Evolutionary conservation across 2,113 vertebrate genomes (phyloP).

Genomic region (Xiphorhynchus elegans): DNA sequence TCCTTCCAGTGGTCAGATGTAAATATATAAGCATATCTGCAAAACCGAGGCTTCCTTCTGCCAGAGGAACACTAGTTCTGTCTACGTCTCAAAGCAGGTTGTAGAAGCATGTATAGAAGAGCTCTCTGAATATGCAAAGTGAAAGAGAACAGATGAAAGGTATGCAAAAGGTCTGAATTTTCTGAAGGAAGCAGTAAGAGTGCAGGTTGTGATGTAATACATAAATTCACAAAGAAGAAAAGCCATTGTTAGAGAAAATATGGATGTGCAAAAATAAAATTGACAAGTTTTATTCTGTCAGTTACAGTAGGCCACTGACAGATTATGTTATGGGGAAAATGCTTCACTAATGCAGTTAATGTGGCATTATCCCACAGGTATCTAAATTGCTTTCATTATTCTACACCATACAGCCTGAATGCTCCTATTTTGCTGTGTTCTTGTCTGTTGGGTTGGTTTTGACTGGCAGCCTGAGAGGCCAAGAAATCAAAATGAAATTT

Average conservation of each 20-base stretch:
- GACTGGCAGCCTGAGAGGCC: neutral
- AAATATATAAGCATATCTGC: neutral
- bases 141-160: neutral
- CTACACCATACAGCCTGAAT: neutral
- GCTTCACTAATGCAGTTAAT: constrained; percentile 33
- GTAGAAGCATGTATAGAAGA: neutral
- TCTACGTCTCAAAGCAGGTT: neutral
- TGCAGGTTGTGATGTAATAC: neutral
- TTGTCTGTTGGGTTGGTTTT: neutral
- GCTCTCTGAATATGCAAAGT: neutral
- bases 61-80: neutral
- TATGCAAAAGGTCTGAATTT: neutral
- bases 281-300: neutral
- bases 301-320: neutral
- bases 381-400: constrained; percentile 57
- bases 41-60: neutral
- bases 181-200: neutral
- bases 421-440: neutral
- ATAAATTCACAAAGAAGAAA: neutral
- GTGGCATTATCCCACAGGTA: constrained; percentile 34
- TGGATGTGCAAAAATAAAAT: constrained; percentile 3
- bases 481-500: neutral
- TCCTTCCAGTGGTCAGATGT: neutral
- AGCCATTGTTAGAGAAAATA: neutral
- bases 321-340: constrained; percentile 16